Conservation (phyloP, 2,888 invertebrate species). For the Pandemis corylana region DNA sequence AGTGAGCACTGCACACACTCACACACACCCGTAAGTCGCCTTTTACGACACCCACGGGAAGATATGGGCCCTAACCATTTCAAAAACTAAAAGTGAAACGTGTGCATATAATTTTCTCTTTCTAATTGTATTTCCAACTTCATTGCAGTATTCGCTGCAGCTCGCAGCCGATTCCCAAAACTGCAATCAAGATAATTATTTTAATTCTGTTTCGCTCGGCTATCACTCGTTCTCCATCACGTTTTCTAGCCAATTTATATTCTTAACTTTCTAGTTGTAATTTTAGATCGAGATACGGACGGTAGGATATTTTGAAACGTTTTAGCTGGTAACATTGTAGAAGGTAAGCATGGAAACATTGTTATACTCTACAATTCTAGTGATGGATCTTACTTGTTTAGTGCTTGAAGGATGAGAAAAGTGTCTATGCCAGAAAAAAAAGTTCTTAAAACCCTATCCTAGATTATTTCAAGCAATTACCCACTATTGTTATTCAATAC, state of each 20-base stretch:
- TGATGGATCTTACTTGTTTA: too few species aligned
- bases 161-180: constrained; percentile 58
- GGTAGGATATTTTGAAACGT: constrained; percentile 4
- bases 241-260: constrained; percentile 45
- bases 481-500: too few species aligned
- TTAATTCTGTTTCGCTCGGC: constrained; percentile 64
- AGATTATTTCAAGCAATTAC: too few species aligned
- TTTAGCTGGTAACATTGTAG: not conserved
- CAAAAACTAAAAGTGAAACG: not conserved
- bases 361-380: too few species aligned
- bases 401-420: too few species aligned
- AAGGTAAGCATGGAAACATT: too few species aligned
- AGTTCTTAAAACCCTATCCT: too few species aligned
- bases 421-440: too few species aligned
- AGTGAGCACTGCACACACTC: too few species aligned
- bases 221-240: constrained; percentile 33
- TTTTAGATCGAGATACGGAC: constrained; percentile 29
- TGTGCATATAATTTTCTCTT: not conserved
- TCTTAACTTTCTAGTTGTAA: constrained; percentile 44
- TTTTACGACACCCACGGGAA: too few species aligned
- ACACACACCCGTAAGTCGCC: too few species aligned
- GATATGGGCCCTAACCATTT: not conserved
- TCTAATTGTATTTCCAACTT: not conserved
- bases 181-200: constrained; percentile 78
- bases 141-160: constrained; percentile 42